Percentiles rank a stretch among this genome's conserved stretches.
phyloP scores from a whole-genome alignment of 2,888 invertebrate species.

The Gymnosoma rotundatum region DNA sequence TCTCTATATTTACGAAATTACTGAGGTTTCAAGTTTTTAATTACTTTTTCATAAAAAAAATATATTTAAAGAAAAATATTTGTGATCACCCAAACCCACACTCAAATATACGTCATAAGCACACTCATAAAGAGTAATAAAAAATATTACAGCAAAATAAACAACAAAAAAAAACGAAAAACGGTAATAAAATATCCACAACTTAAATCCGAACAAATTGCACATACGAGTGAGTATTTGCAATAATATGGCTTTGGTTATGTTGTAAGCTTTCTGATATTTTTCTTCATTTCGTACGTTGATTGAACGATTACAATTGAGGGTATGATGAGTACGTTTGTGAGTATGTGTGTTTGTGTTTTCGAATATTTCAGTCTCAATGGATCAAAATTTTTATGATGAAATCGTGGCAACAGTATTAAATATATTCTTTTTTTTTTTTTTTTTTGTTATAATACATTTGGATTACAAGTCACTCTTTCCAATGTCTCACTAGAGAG shows the following conservation, averaged over 20 bases:
- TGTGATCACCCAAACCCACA: background rate
- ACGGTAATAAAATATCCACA: constrained; percentile 48
- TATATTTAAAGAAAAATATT: too few relatives aligned
- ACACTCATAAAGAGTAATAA: constrained; percentile 37
- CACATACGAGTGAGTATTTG: constrained; percentile 52
- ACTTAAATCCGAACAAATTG: constrained; percentile 69
- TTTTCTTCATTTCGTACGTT: constrained; percentile 36
- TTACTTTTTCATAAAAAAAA: too few relatives aligned
- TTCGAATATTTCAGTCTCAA: constrained; percentile 59
- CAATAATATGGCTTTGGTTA: constrained; percentile 68
- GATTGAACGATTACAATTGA: constrained; percentile 15
- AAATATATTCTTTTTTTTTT: constrained; percentile 37
- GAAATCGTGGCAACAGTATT: constrained; percentile 61
- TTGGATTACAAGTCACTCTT: constrained; percentile 26
- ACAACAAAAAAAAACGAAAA: background rate
- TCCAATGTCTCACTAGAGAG: background rate
- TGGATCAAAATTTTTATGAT: constrained; percentile 70
- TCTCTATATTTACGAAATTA: too few relatives aligned
- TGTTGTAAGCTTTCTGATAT: constrained; percentile 53
- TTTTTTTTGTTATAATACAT: constrained; percentile 23
- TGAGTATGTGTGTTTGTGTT: constrained; percentile 6
- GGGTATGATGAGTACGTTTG: background rate
- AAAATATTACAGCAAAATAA: constrained; percentile 45
- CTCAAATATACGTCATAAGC: constrained; percentile 3
- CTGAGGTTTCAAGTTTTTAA: too few relatives aligned